Evolutionary conservation across 2,113 vertebrate species (phyloP), one percentile per base, ranked within the genome.

Genomic region (Oenanthe oenanthe): DNA sequence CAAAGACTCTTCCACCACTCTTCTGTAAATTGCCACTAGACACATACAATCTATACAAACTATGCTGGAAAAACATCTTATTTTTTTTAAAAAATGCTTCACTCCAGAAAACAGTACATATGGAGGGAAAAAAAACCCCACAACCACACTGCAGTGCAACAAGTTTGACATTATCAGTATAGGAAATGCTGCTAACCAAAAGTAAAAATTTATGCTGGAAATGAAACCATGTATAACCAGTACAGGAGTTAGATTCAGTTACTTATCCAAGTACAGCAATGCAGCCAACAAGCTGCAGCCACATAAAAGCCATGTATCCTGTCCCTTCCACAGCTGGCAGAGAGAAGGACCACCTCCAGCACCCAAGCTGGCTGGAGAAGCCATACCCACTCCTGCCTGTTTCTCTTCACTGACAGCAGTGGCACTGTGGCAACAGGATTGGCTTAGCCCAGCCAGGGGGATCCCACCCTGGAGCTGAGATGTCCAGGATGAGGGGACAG

Each of bases 111-210:
- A 47, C 10, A 48, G 9, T 20, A 15, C 2, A 26, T 15, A 22
- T 1, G 3, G 12, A 10, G 12, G 12, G 7, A 15, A n/a, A 15
- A n/a, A 32, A 5, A 32, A 4, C 1, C 1, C 6, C 29, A 66
- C 12, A 54, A 54, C 4, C 15, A 29, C 19, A 6, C 3, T 3
- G 4, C 21, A 74, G 14, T 12, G 25, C 48, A 72, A 47, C 9
- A 78, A 28, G 13, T 79, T 79, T 45, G 38, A 63, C 3, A 1
- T 36, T 61, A 83, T 8, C 31, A 28, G 8, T 28, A 36, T 2
- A 70, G 42, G 63, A 50, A 50, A 77, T 4, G 3, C 62, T 12
- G 24, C 57, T 57, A 80, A 22, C 6, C 12, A 60, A 36, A 83
- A 70, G 17, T 32, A 74, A 78, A 74, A 56, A 34, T 28, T 40